Evolutionary conservation across 2,113 vertebrate species (phyloP), one percentile per base, ranked within the genome.

Genomic region (Girardinichthys multiradiatus): DNA sequence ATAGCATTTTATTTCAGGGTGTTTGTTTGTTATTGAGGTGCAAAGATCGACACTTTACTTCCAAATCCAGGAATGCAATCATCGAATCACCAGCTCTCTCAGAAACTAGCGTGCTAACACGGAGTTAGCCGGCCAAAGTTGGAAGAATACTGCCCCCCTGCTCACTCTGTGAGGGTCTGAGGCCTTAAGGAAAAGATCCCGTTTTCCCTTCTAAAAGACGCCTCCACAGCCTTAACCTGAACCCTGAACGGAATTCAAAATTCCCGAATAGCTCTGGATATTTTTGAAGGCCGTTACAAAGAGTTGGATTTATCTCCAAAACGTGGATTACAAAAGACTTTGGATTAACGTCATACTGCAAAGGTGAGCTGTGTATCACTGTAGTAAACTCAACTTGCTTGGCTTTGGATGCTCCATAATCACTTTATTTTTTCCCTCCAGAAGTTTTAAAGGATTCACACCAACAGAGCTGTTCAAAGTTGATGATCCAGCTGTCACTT

Each of bases 341-440:
- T 75, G 76, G 70, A 73, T 39, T 73, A 64, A 63, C 54, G 4
- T 26, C 15, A 29, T 39, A 45, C 48, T 67, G 48, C 29, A 71
- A 92, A 93, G 93, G 93, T 93, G 86, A 93, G 82, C 29, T 62
- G 19, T 31, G 60, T 29, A 13, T 60, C 5, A 29, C 10, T n/a
- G 48, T 24, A 10, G 48, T 24, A 21, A 9, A 9, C 48, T 54
- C 21, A n/a, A 54, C 17, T 10, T 10, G 7, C 2, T 10, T 8
- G 48, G 2, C 24, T 54, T 54, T n/a, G 48, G 48, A 54, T 54
- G 9, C 19, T n/a, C 48, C 2, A 21, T 51, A 9, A 45, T 19
- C 17, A 21, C 24, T 54, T 54, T n/a, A 39, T 13, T 12, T 1
- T 39, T 10, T 39, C 13, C 10, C 48, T 54, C 21, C 48, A n/a